These are phyloP conservation scores for Hippolais icterina DNA, from an alignment of 2,113 vertebrate species.

Conservation along the genomic window DNA sequence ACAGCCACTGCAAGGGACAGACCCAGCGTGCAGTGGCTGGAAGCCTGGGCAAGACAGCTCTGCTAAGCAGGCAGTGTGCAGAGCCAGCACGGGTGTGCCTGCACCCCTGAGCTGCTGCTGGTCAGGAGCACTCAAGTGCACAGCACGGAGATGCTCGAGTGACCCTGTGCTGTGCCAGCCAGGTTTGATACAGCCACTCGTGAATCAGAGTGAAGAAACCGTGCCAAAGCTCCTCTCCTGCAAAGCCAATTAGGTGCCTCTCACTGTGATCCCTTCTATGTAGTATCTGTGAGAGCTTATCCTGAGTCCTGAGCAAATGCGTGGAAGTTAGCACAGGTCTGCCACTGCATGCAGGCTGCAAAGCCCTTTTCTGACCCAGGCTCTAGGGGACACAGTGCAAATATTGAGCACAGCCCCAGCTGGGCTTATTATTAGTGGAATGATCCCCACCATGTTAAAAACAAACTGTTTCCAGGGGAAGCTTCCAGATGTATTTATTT, in stretches of 20 bases:
- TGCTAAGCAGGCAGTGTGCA: neutral
- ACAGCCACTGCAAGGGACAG: accelerated
- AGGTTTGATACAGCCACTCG: neutral
- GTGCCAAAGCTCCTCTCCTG: neutral
- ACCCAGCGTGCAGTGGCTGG: accelerated
- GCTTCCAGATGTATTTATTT: neutral
- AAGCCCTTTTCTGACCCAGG: neutral
- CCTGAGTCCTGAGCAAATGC: neutral
- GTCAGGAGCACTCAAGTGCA: neutral
- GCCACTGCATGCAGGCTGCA: neutral
- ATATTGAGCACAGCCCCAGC: accelerated
- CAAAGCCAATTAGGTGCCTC: neutral
- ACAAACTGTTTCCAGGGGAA: neutral
- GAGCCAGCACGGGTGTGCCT: neutral
- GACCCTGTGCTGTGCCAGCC: neutral
- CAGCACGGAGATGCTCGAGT: neutral
- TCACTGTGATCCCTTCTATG: neutral
- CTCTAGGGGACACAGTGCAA: neutral
- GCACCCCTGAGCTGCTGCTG: neutral
- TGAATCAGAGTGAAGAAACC: neutral
- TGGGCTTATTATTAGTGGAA: neutral
- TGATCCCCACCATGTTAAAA: neutral
- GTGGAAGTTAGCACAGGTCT: neutral
- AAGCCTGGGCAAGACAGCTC: neutral
- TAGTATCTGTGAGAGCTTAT: neutral